A percentile compares a stretch with the other conserved stretches of the same genome.
Evolutionary conservation across 2,888 invertebrate genomes (phyloP).

Genomic region (Papilio protenor): DNA sequence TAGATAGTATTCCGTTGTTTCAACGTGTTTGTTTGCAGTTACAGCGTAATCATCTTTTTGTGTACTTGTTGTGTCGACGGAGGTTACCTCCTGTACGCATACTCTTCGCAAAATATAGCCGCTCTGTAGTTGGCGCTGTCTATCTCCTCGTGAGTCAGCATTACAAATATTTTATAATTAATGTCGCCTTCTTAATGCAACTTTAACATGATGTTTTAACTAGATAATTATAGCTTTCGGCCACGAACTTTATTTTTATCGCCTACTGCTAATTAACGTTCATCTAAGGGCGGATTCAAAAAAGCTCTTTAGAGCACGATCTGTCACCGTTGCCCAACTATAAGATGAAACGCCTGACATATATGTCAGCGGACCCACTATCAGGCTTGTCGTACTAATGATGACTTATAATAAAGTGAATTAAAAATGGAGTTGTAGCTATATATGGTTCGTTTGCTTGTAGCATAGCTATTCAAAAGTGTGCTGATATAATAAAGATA

Average conservation of each 20-base stretch:
- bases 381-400: constrained; percentile 44
- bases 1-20: constrained; percentile 51
- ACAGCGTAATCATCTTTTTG: constrained; percentile 47
- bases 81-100: constrained; percentile 64
- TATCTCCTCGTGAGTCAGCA: constrained; percentile 74
- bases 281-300: constrained; percentile 47
- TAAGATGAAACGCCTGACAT: constrained; percentile 56
- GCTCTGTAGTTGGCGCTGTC: constrained; percentile 68
- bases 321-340: constrained; percentile 55
- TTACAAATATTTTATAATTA: constrained; percentile 58
- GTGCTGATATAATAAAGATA: constrained; percentile 63
- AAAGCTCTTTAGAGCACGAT: constrained; percentile 49
- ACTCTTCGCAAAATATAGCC: constrained; percentile 72
- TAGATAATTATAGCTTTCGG: constrained; percentile 39
- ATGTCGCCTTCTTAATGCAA: constrained; percentile 35
- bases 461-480: constrained; percentile 53
- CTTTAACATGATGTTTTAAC: constrained; percentile 33
- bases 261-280: constrained; percentile 50
- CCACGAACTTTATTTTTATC: constrained; percentile 44
- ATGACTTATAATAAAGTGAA: constrained; percentile 20
- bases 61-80: constrained; percentile 53
- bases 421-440: constrained; percentile 28
- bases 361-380: constrained; percentile 57
- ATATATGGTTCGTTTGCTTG: constrained; percentile 45
- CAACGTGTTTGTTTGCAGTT: constrained; percentile 47